Evolutionary conservation across 2,113 vertebrate genomes (phyloP), one percentile per base, ranked within the genome.

Genomic region (Felis chaus): DNA sequence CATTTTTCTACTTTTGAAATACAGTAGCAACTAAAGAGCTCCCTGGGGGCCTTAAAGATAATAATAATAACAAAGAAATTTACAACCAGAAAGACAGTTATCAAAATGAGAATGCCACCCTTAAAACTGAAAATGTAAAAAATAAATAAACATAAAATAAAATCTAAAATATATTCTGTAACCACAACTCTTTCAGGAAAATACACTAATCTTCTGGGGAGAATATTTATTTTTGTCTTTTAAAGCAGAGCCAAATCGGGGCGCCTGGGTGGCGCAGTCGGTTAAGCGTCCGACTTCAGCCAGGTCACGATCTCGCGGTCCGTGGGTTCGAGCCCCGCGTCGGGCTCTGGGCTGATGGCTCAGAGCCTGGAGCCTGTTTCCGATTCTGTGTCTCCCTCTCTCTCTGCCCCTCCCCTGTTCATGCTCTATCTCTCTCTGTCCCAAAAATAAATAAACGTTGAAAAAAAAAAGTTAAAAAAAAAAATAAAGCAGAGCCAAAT

Each of bases 21-120:
- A 94, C 0, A 87, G n/a, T 68, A 96, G 19, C 57, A 97, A 91
- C 31, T 96, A 68, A 94, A 93, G 94, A 25, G 8, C 25, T 90
- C 41, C 61, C 23, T 63, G 10, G 25, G 15, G 23, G 86, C 18
- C 39, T 88, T 55, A n/a, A 66, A 57, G 57, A 23, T 66, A 23
- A 78, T 25, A 78, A 78, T 18, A 71, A 76, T 3, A 65, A 3
- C 36, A 57, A 78, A 91, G 21, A 84, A 92, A 81, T 92, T 88
- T 39, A 93, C 10, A 92, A 85, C 11, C 25, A 86, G 69, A 91
- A 84, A 94, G 7, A 23, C 57, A 90, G 53, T 87, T 71, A 94
- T 55, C 50, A 68, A 91, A 97, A 95, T 71, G 84, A 85, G 33
- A 91, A 53, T n/a, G 55, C 14, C 87, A 89, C 11, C 53, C 74